Conservation (phyloP, 2,113 vertebrate genomes). For the Lucifuga dentata region DNA sequence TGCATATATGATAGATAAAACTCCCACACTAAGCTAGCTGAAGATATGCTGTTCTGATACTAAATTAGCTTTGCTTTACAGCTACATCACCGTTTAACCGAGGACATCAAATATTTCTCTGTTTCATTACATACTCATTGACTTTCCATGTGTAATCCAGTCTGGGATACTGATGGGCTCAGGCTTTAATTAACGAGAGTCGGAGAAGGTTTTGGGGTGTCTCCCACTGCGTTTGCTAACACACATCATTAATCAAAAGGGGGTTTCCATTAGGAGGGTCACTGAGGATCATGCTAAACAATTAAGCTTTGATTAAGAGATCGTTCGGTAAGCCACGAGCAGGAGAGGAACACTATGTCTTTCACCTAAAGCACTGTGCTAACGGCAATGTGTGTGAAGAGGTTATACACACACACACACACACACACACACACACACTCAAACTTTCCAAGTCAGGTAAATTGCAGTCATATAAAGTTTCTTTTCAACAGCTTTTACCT, state of each 20-base stretch:
- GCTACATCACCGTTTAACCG: background rate
- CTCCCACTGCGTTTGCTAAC: constrained; percentile 80
- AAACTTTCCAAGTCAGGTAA: constrained; percentile 24
- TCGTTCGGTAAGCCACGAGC: constrained; percentile 74
- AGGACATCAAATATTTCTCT: constrained; percentile 9
- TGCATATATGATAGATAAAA: background rate
- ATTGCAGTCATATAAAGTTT: constrained; percentile 31
- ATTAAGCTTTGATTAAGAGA: constrained; percentile 86
- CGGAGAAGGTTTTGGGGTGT: constrained; percentile 70
- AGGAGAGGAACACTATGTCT: constrained; percentile 35
- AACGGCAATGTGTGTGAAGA: too few relatives aligned
- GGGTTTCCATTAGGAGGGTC: constrained; percentile 81
- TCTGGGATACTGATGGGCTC: constrained; percentile 20
- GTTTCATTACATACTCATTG: constrained; percentile 22
- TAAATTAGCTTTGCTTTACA: background rate
- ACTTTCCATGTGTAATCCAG: constrained; percentile 5
- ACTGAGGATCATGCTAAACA: constrained; percentile 81
- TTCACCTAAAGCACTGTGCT: constrained; percentile 15
- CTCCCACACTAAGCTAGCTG: background rate
- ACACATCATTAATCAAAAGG: constrained; percentile 84
- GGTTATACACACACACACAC: constrained; percentile 17
- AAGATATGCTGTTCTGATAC: too few relatives aligned
- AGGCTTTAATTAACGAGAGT: constrained; percentile 77
- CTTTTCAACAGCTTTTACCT: constrained; percentile 49
- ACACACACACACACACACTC: constrained; percentile 19